These are phyloP conservation scores for Andrena hattorfiana DNA, from an alignment of 2,888 invertebrate genomes.

Conservation along the genomic window DNA sequence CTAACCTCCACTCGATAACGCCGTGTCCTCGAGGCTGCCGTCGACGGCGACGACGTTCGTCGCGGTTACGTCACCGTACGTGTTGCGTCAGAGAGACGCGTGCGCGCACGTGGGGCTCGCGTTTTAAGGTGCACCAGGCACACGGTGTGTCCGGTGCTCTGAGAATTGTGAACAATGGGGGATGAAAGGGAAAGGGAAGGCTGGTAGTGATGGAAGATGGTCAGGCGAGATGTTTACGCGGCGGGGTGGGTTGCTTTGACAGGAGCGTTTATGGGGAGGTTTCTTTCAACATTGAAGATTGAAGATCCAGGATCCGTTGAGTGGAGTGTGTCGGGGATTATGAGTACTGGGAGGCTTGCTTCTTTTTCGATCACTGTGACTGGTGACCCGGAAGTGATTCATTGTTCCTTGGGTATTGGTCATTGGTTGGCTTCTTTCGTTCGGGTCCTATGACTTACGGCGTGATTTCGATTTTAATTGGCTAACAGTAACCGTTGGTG, in stretches of 20 bases:
- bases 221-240: too few species aligned
- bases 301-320: too few species aligned
- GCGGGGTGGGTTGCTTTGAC: too few species aligned
- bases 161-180: neutral
- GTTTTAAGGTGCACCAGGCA: slow-evolving; percentile 3
- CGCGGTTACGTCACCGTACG: slow-evolving; percentile 25
- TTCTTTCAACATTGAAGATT: too few species aligned
- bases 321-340: too few species aligned
- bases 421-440: too few species aligned
- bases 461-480: neutral
- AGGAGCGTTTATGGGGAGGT: too few species aligned
- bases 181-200: slow-evolving; percentile 6
- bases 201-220: neutral
- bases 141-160: neutral
- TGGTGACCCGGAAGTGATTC: too few species aligned
- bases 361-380: too few species aligned
- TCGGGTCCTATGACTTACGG: neutral
- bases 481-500: neutral
- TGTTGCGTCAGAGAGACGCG: slow-evolving; percentile 71
- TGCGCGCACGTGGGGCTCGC: slow-evolving; percentile 66
- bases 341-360: too few species aligned
- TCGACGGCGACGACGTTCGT: neutral
- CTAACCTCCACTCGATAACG: slow-evolving; percentile 65
- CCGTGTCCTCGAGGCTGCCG: slow-evolving; percentile 42
- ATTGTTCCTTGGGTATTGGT: too few species aligned